Conservation (phyloP, 2,113 vertebrate species). For the Apistogramma diplotaenia region DNA sequence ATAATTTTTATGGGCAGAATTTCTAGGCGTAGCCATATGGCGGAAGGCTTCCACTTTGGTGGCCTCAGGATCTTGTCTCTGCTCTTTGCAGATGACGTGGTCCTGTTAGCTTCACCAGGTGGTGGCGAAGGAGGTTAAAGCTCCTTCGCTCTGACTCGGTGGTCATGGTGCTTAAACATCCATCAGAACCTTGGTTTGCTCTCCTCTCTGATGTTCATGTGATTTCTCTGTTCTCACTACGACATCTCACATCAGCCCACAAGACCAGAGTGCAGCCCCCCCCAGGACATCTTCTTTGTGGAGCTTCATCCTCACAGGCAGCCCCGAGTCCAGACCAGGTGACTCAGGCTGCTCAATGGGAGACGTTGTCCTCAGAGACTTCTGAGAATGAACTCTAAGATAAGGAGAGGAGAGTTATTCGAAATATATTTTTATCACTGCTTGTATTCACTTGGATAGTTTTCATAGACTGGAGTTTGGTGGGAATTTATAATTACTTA, state of each 20-base stretch:
- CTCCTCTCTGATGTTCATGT: constrained; percentile 47
- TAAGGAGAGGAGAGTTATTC: background rate
- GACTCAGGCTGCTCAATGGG: constrained; percentile 54
- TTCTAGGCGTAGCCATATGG: no score
- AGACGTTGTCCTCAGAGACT: constrained; percentile 45
- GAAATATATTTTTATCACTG: background rate
- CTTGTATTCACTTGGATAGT: constrained; percentile 11
- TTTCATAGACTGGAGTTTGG: background rate
- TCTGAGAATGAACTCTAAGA: constrained; percentile 15
- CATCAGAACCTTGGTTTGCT: background rate
- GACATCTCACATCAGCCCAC: constrained; percentile 31
- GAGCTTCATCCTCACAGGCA: constrained; percentile 16
- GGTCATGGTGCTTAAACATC: background rate
- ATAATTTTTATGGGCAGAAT: no score
- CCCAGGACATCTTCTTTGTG: constrained; percentile 16
- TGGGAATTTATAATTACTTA: constrained; percentile 34
- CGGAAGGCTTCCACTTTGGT: no score
- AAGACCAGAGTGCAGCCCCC: constrained; percentile 37
- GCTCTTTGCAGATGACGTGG: no score
- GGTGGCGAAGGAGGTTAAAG: no score
- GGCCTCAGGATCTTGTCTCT: no score
- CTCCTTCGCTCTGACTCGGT: background rate
- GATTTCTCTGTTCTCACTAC: constrained; percentile 25
- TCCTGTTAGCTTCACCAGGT: no score
- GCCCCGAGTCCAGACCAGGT: constrained; percentile 51